Percentiles rank a stretch among this genome's conserved stretches.
These are phyloP conservation scores for Ischnus inquisitorius DNA, from an alignment of 2,888 invertebrate species.

Conservation along the genomic window DNA sequence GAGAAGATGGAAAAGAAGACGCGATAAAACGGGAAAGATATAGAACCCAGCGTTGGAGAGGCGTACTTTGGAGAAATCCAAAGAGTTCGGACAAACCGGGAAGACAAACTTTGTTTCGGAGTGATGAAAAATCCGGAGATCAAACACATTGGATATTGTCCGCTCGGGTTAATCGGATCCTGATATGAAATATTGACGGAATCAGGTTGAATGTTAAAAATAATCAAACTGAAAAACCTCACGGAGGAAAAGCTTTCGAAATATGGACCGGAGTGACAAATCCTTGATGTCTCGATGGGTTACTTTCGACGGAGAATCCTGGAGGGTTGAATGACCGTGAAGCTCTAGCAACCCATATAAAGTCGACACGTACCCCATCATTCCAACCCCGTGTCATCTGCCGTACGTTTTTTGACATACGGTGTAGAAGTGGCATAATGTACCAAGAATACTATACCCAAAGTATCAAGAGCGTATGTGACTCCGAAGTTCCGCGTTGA, in stretches of 20 bases:
- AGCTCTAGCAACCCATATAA: conserved; percentile 30
- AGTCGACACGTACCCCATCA: conserved; percentile 20
- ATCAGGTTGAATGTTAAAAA: too few relatives aligned
- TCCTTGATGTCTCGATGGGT: background rate
- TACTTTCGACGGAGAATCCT: background rate
- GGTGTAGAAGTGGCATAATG: background rate
- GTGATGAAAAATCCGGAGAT: background rate
- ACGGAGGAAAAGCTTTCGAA: conserved; percentile 10
- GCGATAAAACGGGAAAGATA: conserved; percentile 65
- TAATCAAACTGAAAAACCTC: too few relatives aligned
- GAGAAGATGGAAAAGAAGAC: conserved; percentile 51
- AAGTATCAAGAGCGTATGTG: conserved; percentile 46
- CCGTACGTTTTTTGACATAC: conserved; percentile 3
- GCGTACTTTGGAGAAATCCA: conserved; percentile 31
- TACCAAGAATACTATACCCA: conserved; percentile 2
- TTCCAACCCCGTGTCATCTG: background rate
- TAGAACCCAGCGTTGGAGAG: conserved; percentile 51
- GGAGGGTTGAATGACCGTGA: conserved; percentile 39
- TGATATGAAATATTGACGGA: background rate
- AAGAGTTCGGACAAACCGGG: conserved; percentile 9
- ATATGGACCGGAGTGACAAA: conserved; percentile 3
- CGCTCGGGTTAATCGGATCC: background rate
- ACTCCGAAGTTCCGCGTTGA: conserved; percentile 30
- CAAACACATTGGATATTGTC: background rate
- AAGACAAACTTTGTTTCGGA: conserved; percentile 7